Conservation (phyloP, 92 coral and sea anemone genomes). For the Hydrozoanthus gracilis region DNA sequence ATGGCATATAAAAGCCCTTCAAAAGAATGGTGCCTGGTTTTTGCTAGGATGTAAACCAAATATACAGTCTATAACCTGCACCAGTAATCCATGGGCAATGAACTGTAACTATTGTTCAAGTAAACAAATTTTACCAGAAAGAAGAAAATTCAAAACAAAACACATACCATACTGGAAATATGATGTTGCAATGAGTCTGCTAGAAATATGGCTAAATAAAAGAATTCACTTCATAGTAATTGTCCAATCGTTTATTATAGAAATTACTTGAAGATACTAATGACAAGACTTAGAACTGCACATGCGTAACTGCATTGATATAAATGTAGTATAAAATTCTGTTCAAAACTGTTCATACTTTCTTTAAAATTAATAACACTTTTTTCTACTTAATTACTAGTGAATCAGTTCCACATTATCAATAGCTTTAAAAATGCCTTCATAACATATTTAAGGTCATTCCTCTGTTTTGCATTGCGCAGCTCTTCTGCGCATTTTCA, state of each 20-base stretch:
- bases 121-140: background rate
- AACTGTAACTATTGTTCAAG: background rate
- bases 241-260: background rate
- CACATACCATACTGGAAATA: slow-evolving; percentile 17
- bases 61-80: background rate
- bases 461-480: no score
- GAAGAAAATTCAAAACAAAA: slow-evolving; percentile 5
- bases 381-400: background rate
- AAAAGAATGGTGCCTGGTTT: slow-evolving; percentile 12
- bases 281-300: background rate
- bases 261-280: no score
- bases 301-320: background rate
- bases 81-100: slow-evolving; percentile 6
- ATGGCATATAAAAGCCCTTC: background rate
- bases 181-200: slow-evolving; percentile 19
- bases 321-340: background rate
- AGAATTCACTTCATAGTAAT: background rate
- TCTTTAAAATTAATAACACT: no score
- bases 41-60: no score
- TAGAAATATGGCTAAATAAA: background rate
- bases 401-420: background rate
- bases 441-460: slow-evolving; percentile 12
- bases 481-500: no score
- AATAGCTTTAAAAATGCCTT: slow-evolving; percentile 9
- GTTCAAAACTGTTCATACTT: no score